Percentiles rank a stretch among this genome's conserved stretches.
Conservation (phyloP, 2,113 vertebrate species). For the Axis porcinus region DNA sequence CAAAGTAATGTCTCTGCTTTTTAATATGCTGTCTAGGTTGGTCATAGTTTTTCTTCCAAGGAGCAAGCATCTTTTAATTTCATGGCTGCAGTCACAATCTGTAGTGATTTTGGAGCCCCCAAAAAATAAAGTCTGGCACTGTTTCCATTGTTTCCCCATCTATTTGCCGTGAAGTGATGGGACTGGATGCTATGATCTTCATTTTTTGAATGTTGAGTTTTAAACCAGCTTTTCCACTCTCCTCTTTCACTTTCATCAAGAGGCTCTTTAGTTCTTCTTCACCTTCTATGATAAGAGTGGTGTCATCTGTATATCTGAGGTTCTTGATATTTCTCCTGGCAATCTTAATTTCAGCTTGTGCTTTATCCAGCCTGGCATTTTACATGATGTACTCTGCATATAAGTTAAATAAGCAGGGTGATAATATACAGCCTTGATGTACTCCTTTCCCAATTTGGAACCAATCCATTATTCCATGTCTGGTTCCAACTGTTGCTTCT, state of each 20-base stretch:
- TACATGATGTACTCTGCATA: neutral
- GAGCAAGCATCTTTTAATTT: neutral
- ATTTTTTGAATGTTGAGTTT: neutral
- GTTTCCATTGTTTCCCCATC: neutral
- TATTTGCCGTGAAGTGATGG: neutral
- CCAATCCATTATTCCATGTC: neutral
- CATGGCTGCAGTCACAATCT: neutral
- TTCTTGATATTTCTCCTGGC: neutral
- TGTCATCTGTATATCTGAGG: neutral
- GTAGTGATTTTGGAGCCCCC: neutral
- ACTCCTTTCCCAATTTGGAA: neutral
- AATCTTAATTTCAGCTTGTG: neutral
- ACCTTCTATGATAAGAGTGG: neutral
- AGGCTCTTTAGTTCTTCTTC: neutral
- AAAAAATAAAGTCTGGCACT: fast-evolving
- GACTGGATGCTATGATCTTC: neutral
- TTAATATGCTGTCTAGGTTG: neutral
- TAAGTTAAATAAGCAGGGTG: neutral
- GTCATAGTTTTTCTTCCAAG: neutral
- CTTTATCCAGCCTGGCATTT: neutral
- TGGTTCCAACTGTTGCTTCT: neutral
- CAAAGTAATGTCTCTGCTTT: neutral
- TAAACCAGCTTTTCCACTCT: neutral
- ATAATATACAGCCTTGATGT: neutral
- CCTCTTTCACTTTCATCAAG: neutral